Conservation (phyloP, 2,113 vertebrate species). For the Syngnathoides biaculeatus region DNA sequence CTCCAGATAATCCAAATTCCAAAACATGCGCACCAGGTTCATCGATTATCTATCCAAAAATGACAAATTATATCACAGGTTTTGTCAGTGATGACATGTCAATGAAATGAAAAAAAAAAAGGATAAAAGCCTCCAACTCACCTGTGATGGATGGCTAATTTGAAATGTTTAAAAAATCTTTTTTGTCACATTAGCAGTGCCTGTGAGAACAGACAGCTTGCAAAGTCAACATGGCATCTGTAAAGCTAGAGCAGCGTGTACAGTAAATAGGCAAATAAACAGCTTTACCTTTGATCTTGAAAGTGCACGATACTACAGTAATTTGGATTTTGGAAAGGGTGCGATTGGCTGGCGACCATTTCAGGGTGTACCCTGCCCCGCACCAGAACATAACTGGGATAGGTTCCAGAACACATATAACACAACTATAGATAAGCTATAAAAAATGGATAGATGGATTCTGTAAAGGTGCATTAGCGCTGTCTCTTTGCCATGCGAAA, state of each 20-base stretch:
- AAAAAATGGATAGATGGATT: no score
- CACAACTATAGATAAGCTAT: no score
- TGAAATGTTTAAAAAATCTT: no score
- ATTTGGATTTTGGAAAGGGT: background rate
- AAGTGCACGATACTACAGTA: background rate
- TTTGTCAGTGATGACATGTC: background rate
- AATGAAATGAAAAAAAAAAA: background rate
- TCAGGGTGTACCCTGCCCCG: no score
- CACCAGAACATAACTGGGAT: no score
- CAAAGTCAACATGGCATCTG: background rate
- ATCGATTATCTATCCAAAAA: background rate
- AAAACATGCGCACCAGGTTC: no score
- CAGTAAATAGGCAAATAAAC: no score
- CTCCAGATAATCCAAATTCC: no score
- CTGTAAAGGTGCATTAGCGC: background rate
- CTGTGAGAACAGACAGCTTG: background rate
- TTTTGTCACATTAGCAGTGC: no score
- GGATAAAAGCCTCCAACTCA: background rate
- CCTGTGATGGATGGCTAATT: no score
- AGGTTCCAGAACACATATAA: no score
- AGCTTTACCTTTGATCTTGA: background rate
- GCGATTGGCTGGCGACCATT: no score
- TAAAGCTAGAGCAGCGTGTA: background rate
- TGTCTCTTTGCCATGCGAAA: slow-evolving; percentile 39
- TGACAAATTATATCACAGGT: background rate